Conservation (phyloP, 2,888 invertebrate species). For the Rhamnusium bicolor region DNA sequence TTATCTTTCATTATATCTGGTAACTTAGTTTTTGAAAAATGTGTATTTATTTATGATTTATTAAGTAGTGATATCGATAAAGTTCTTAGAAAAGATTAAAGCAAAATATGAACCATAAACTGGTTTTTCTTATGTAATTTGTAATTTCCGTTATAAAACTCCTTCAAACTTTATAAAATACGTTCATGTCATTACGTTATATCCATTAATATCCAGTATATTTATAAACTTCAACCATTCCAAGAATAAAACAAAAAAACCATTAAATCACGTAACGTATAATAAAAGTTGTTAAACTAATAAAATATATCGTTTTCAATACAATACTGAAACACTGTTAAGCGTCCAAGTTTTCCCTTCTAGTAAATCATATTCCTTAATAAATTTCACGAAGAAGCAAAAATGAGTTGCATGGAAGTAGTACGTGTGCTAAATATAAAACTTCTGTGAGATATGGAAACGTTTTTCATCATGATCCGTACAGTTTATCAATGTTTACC, state of each 20-base stretch:
- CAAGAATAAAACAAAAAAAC: constrained; percentile 13
- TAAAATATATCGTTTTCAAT: constrained; percentile 37
- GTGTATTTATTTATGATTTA: too few species aligned
- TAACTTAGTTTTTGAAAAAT: too few species aligned
- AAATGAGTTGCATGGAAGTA: constrained; percentile 58
- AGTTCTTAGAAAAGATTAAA: too few species aligned
- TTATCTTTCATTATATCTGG: too few species aligned
- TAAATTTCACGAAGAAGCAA: constrained; percentile 63
- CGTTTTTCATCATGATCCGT: too few species aligned
- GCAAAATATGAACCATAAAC: neutral
- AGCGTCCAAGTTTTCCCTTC: constrained; percentile 50
- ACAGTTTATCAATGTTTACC: too few species aligned
- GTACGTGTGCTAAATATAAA: neutral
- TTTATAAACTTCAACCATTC: constrained; percentile 21
- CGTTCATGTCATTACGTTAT: neutral
- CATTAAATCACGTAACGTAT: constrained; percentile 25
- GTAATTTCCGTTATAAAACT: neutral
- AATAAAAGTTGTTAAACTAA: constrained; percentile 39
- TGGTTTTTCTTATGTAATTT: neutral
- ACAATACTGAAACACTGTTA: constrained; percentile 30
- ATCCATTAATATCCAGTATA: constrained; percentile 15
- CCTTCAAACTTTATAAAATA: neutral
- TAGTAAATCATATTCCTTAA: constrained; percentile 64
- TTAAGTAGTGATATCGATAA: too few species aligned
- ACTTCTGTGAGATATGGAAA: neutral